Evolutionary conservation across 2,113 vertebrate genomes (phyloP), one percentile per base, ranked within the genome.

Genomic region (Ibidorhyncha struthersii): DNA sequence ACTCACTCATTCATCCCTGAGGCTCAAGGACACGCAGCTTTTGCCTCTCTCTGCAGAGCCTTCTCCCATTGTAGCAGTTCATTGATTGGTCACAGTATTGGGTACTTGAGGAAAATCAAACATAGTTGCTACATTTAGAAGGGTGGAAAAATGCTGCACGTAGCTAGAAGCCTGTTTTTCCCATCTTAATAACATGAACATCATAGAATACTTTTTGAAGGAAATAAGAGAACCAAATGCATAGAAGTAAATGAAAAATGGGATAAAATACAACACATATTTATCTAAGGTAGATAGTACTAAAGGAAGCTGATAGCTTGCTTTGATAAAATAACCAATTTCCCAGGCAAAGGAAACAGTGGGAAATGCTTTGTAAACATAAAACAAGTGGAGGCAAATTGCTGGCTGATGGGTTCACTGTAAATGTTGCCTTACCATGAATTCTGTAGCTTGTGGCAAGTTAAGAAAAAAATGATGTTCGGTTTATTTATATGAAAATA

Each of bases 321-420:
- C 92, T 82, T 90, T 86, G 94, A 92, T 95, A 93, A 93, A 93
- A 86, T 56, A 96, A 86, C 86, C 79, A 72, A 65, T 93, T 95
- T 95, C 79, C 74, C n/a, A 95, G 85, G 86, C 82, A 95, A 82
- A 90, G 66, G 30, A 82, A 93, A 77, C 83, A 65, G 72, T n/a
- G 53, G 63, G 62, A 90, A 88, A 83, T 59, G 86, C 88, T 94
- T 96, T 88, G 85, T 87, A 85, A 94, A 85, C 62, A 80, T 62
- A 95, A 94, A 94, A 88, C 71, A 93, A 94, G 79, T 62, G 63
- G 45, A 88, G 76, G 78, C 59, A 92, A 72, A 87, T 94, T 93
- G 82, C 82, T 85, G 82, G 53, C 85, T 94, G 90, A 66, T 56
- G 73, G 56, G 16, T 55, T 84, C 66, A 19, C 70, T 93, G 53